Base-by-base conservation (phyloP, 35 echinoderm and acorn worm genomes). In the Holothuria glaberrima region DNA sequence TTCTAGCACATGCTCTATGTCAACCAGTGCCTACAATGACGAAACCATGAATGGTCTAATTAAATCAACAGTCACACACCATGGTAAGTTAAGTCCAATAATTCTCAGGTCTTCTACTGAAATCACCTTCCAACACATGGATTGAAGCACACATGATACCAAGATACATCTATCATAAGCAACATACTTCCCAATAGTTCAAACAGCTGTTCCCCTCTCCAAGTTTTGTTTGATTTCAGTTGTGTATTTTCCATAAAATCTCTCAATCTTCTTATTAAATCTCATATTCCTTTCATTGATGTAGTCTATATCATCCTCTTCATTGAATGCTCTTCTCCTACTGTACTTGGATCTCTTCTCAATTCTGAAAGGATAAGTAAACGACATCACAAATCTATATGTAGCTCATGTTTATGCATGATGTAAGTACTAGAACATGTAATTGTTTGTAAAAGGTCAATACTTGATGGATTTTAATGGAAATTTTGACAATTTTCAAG, bases 231-330 rank as follows among this genome's bases (percentile, higher is more conserved):
- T 98, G 67, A 98, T 98, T 59, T 98, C 95, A 58, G 93, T 74
- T 12, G 95, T 98, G 90, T 98, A 98, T 72, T 98, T 98, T 18
- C 95, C 95, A 66, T 98, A 98, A 86, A 98, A 98, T 46, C 95
- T 83, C 66, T 94, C 95, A 29, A 90, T 86, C 90, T 98, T 98
- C 71, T 98, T 92, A 80, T 98, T 98, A 70, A 98, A 98, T 86
- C 93, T 89, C 95, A 94, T 98, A 80, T 98, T 98, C 28, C 95
- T 83, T 59, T 98, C 95, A 68, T 98, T 98, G 75, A 98, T 98
- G 95, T 94, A 98, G 82, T 98, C 95, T 20, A 98, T 92, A 72
- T 98, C 95, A 80, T 98, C 90, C 59, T 98, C 95, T 46, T 98
- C 95, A 44, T 98, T 98, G 63, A 92, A 94, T 4, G 93, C 90